phyloP scores from a whole-genome alignment of 2,888 invertebrate genomes.

The Pecten maximus region DNA sequence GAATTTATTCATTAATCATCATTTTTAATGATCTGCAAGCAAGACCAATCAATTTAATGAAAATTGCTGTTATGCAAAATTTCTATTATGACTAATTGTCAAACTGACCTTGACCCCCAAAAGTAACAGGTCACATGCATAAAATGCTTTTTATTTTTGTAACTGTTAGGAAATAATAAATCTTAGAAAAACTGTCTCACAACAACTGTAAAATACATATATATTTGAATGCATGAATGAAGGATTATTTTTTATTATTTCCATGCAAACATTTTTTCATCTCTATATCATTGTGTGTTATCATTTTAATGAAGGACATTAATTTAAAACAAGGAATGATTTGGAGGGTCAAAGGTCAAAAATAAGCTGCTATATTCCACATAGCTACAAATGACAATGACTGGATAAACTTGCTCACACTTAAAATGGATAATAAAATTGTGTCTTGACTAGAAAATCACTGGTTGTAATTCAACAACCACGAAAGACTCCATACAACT shows the following conservation, averaged over 20 bases:
- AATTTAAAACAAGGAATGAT: neutral
- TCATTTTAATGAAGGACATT: neutral
- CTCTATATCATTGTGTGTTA: neutral
- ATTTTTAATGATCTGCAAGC: neutral
- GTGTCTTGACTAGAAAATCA: constrained; percentile 35
- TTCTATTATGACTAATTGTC: constrained; percentile 33
- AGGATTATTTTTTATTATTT: neutral
- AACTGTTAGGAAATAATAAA: neutral
- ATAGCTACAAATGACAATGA: constrained; percentile 7
- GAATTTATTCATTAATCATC: neutral
- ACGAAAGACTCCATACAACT: constrained; percentile 24
- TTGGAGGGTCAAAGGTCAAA: neutral
- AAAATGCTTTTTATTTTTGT: neutral
- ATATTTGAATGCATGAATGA: constrained; percentile 16
- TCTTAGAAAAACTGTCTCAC: neutral
- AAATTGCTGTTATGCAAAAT: neutral
- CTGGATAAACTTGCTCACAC: neutral
- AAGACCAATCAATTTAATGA: neutral
- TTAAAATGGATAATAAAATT: neutral
- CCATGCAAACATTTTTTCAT: neutral
- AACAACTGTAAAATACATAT: neutral
- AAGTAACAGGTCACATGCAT: neutral
- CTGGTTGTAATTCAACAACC: neutral
- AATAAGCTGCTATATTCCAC: neutral
- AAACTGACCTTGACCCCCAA: neutral